phyloP scores from a whole-genome alignment of 2,888 invertebrate genomes.

The Drosophila pseudotalamancana region DNA sequence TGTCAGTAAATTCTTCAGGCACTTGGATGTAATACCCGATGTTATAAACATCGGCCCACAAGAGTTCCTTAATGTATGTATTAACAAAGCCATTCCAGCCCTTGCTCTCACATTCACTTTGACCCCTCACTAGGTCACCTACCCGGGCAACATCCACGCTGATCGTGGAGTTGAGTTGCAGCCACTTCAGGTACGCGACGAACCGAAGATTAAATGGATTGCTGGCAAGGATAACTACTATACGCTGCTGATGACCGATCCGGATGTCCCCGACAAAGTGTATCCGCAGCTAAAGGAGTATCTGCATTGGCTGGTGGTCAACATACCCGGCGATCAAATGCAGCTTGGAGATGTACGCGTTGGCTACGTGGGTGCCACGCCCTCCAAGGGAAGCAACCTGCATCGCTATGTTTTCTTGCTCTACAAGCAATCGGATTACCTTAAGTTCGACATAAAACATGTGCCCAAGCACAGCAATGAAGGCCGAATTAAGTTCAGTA shows the following conservation, averaged over 20 bases:
- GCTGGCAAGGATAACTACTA: constrained; percentile 60
- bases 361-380: constrained; percentile 92
- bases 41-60: constrained; percentile 79
- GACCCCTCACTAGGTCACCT: constrained; percentile 67
- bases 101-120: background rate
- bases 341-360: constrained; percentile 89
- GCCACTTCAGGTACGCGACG: constrained; percentile 86
- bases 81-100: too few species aligned
- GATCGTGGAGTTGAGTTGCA: constrained; percentile 89
- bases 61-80: constrained; percentile 80
- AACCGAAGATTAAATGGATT: constrained; percentile 55
- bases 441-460: constrained; percentile 85
- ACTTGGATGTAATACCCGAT: constrained; percentile 82
- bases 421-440: constrained; percentile 87
- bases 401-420: constrained; percentile 92
- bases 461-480: constrained; percentile 77
- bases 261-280: constrained; percentile 92
- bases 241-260: constrained; percentile 86
- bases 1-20: constrained; percentile 79
- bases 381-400: constrained; percentile 89
- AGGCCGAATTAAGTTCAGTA: constrained; percentile 87
- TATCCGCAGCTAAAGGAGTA: constrained; percentile 92
- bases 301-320: constrained; percentile 95
- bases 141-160: constrained; percentile 84
- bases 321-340: constrained; percentile 90